Evolutionary conservation across 2,113 vertebrate species (phyloP), one percentile per base, ranked within the genome.

Genomic region (Oryzias curvinotus): DNA sequence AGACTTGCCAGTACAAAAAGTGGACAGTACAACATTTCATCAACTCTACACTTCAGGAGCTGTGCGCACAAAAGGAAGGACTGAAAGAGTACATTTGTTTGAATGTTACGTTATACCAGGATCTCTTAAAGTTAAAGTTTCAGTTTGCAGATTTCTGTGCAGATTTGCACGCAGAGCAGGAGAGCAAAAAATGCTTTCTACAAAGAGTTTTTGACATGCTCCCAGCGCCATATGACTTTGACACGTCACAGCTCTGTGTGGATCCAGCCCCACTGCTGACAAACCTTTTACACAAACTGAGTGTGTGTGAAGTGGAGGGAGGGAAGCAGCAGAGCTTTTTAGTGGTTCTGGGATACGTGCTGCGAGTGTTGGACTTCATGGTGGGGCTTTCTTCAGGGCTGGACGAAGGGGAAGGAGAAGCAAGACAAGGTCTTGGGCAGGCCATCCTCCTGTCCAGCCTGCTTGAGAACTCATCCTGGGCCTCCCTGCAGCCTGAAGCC

Each of bases 391-490:
- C 91, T 0, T 80, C 88, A 0, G 88, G 79, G 2, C 73, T 91
- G 64, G 91, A 92, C 2, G 91, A 92, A 41, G 91, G 92, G 0
- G 92, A 93, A 75, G 78, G 82, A 19, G 93, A 95, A 66, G 92
- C 93, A 1, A 83, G 91, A 41, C 88, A 92, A 60, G 91, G 91
- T 64, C 82, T 97, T 59, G 88, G 93, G n/a, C 89, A 94, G 80
- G 94, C 93, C 78, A 92, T 97, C 78, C 91, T 96, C 28, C 93
- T 97, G 45, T 94, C 95, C 84, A 95, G 93, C 75, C 93, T 97
- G 52, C 88, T 93, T 30, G 93, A 95, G 87, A 95, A 95, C 78
- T 79, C 89, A 42, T 95, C 93, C 26, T 96, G 94, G 94, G 82
- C 86, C 25, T 62, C 86, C 4, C 89, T 96, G 59, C 78, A 72